Evolutionary conservation across 92 coral and sea anemone species (phyloP).

Genomic region (Actinernus sp.): DNA sequence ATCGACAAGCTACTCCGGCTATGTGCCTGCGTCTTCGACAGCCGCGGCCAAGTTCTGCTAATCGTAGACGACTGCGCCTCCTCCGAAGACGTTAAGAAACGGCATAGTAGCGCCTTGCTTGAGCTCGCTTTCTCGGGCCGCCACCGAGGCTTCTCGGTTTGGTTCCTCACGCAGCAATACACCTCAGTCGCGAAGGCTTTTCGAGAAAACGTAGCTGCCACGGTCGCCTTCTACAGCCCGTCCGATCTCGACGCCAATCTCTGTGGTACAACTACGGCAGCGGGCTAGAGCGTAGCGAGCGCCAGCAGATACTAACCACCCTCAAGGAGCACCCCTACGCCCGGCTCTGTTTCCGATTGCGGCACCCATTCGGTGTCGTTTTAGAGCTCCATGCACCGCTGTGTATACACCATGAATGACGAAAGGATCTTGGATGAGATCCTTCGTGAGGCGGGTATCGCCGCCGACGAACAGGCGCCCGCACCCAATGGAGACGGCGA

Average conservation of each 20-base stretch:
- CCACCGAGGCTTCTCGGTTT: slow-evolving; percentile 1
- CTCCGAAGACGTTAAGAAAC: background rate
- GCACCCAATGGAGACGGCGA: too few species aligned
- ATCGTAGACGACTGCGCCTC: background rate
- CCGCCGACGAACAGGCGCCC: background rate
- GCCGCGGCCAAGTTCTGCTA: background rate
- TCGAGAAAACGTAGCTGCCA: background rate
- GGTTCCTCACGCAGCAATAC: background rate
- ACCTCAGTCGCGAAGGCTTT: background rate
- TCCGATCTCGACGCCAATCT: background rate
- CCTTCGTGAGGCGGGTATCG: background rate
- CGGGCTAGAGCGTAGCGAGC: too few species aligned
- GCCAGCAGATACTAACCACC: background rate
- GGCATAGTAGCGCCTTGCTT: background rate
- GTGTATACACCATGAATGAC: too few species aligned
- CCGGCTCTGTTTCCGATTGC: background rate
- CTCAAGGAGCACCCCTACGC: background rate
- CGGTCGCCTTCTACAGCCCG: background rate
- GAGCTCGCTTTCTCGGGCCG: background rate
- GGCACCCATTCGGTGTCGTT: background rate
- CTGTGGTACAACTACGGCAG: too few species aligned
- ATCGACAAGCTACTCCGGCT: background rate
- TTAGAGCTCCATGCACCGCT: background rate
- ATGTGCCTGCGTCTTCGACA: background rate
- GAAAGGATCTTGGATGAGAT: background rate